Conservation (phyloP, 2,113 vertebrate species). For the Coryphaenoides rupestris region DNA sequence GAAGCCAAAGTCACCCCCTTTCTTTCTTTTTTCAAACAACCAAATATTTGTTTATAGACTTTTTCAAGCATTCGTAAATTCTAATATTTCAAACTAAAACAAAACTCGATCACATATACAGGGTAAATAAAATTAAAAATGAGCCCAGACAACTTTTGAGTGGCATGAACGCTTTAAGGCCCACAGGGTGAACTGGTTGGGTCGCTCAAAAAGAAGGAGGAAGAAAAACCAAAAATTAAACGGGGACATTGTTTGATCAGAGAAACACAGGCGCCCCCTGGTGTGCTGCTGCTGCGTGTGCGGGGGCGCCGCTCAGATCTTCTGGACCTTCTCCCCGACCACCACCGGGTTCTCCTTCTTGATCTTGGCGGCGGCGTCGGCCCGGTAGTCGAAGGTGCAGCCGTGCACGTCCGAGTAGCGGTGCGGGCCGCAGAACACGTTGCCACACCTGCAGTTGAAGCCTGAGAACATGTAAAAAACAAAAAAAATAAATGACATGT, state of each 20-base stretch:
- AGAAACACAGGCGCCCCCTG: no score
- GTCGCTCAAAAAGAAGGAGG: no score
- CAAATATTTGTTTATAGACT: constrained; percentile 74
- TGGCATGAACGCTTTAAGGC: constrained; percentile 81
- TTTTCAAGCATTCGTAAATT: constrained; percentile 67
- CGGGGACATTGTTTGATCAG: no score
- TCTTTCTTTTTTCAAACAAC: constrained; percentile 59
- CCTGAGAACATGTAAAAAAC: constrained; percentile 65
- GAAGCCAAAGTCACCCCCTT: constrained; percentile 52
- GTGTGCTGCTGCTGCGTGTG: not conserved
- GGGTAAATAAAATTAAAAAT: constrained; percentile 57
- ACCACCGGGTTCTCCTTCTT: constrained; percentile 90
- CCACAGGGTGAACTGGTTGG: constrained; percentile 69
- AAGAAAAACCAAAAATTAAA: no score
- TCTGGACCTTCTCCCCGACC: constrained; percentile 87
- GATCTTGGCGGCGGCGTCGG: constrained; percentile 87
- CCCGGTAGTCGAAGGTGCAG: constrained; percentile 89
- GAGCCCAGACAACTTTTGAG: constrained; percentile 75
- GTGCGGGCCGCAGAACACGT: constrained; percentile 83
- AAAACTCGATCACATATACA: constrained; percentile 64
- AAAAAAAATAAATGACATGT: no score
- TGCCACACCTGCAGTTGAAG: constrained; percentile 86
- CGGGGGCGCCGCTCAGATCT: constrained; percentile 82
- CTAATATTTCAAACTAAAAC: constrained; percentile 39
- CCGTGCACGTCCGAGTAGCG: constrained; percentile 86